These are phyloP conservation scores for Scolopax bukidnonensis DNA, from an alignment of 2,797 vertebrate genomes.

Conservation along the genomic window DNA sequence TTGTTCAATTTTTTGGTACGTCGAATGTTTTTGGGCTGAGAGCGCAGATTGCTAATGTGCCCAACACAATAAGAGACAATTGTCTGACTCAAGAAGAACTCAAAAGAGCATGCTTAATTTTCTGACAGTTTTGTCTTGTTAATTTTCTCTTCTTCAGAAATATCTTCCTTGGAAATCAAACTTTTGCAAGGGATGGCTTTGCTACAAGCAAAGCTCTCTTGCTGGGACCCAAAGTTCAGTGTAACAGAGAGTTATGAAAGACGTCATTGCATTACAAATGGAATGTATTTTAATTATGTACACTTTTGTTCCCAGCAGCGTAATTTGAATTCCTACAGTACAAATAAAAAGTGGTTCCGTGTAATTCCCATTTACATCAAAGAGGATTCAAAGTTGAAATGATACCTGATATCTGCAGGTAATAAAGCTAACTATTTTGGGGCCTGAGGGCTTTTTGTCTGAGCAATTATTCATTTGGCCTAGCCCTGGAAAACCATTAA, in stretches of 20 bases:
- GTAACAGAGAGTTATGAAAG: neutral
- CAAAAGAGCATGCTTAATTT: neutral
- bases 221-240: neutral
- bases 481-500: slow-evolving; percentile 69
- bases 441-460: neutral
- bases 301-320: neutral
- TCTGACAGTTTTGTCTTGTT: neutral
- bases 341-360: neutral
- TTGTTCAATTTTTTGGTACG: neutral
- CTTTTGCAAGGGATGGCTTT: neutral
- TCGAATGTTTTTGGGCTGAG: neutral
- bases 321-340: neutral
- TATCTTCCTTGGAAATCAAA: neutral
- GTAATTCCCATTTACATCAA: neutral
- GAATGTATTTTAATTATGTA: neutral
- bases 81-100: neutral
- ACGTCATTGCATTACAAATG: neutral
- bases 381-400: neutral
- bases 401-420: neutral
- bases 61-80: neutral
- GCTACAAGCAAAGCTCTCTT: neutral
- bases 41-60: neutral
- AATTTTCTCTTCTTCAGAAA: neutral
- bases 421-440: slow-evolving; percentile 3
- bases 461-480: slow-evolving; percentile 14